These are phyloP conservation scores for Syrrhaptes paradoxus DNA, from an alignment of 2,113 vertebrate genomes.

Conservation along the genomic window DNA sequence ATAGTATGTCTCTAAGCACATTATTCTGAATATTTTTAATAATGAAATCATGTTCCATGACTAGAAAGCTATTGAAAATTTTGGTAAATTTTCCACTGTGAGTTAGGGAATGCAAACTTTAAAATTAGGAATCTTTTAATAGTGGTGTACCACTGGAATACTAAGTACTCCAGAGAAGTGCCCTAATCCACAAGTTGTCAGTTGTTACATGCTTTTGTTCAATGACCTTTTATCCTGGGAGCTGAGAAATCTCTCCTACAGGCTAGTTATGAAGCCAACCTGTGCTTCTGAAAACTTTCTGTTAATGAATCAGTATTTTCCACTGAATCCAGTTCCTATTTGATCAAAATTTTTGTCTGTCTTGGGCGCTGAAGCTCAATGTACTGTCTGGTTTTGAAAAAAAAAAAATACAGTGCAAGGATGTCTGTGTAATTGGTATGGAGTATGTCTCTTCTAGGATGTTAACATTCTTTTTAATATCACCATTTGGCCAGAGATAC, in stretches of 20 bases:
- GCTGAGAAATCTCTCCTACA: background rate
- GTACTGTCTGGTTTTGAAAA: background rate
- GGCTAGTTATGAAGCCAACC: background rate
- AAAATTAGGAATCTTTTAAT: background rate
- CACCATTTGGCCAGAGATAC: background rate
- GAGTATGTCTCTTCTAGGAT: background rate
- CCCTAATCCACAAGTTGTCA: fast-evolving
- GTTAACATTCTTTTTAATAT: background rate
- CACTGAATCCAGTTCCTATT: background rate
- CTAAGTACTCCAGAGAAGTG: background rate
- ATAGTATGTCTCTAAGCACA: background rate
- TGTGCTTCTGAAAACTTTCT: background rate
- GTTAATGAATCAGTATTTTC: background rate
- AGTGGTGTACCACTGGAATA: background rate
- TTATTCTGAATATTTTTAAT: background rate
- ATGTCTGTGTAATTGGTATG: background rate
- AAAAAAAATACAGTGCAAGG: background rate
- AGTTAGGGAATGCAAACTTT: background rate
- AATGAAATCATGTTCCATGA: background rate
- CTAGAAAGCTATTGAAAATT: background rate
- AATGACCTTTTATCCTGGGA: background rate
- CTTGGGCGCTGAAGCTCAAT: background rate
- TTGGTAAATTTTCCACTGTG: background rate
- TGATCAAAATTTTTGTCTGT: background rate
- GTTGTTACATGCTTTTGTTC: background rate